These are phyloP conservation scores for Chaetodon trifascialis DNA, from an alignment of 2,113 vertebrate genomes.

Conservation along the genomic window DNA sequence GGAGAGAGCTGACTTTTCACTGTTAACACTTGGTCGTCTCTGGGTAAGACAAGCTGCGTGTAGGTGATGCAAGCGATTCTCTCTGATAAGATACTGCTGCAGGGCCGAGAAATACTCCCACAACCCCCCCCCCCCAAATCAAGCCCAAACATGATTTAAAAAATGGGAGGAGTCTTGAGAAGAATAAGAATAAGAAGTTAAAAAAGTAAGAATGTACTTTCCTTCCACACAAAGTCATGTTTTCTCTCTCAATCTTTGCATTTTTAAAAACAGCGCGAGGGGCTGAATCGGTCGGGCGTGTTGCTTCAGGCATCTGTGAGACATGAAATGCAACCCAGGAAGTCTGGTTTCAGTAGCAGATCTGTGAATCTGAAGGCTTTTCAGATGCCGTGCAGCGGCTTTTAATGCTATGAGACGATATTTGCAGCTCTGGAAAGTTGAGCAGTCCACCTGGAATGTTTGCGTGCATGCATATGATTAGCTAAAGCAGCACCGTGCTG, in stretches of 20 bases:
- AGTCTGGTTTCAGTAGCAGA: background rate
- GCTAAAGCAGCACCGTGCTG: background rate
- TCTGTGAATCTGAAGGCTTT: background rate
- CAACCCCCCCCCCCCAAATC: too few species aligned
- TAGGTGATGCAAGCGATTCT: background rate
- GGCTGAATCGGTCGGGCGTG: too few species aligned
- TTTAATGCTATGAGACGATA: background rate
- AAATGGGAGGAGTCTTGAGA: too few species aligned
- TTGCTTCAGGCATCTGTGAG: background rate
- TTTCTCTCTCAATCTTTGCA: too few species aligned
- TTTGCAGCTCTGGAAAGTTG: too few species aligned
- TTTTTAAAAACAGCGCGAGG: too few species aligned
- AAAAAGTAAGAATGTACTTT: too few species aligned
- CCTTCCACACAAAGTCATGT: too few species aligned
- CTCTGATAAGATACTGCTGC: background rate
- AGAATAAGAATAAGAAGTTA: too few species aligned
- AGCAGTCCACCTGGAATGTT: background rate
- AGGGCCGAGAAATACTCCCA: background rate
- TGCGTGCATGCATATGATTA: background rate
- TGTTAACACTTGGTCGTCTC: background rate
- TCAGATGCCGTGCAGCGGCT: background rate
- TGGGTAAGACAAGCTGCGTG: background rate
- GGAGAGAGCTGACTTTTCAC: background rate
- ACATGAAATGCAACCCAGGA: background rate
- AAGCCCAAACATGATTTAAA: too few species aligned